Base-by-base conservation (phyloP, 2,797 vertebrate species). In the Periophthalmus magnuspinnatus region DNA sequence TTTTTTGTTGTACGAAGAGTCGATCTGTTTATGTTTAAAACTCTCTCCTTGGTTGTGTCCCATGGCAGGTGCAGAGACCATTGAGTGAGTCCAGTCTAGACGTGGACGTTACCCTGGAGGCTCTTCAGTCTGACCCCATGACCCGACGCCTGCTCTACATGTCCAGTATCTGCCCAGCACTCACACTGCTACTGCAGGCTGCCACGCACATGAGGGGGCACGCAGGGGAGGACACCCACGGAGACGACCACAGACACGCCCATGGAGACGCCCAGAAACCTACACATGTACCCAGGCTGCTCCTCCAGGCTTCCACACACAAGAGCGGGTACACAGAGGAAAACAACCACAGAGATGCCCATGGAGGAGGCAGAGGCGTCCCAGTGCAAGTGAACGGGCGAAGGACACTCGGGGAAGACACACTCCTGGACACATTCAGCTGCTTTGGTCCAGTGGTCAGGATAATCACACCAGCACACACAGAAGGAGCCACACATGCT, bases 31-130 rank as follows among this genome's bases (percentile, higher is more conserved):
- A 28, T 28, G 28, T 28, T 28, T 28, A 28, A 28, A 28, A 28
- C 28, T 28, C 28, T 28, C 28, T 28, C 28, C 28, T 3, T 45
- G 48, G 6, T 6, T 7, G 52, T 41, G n/a, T 45, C 5, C n/a
- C 16, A 8, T 55, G 14, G 47, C 60, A 97, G 95, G 94, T 97
- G 3, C 95, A 94, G 84, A 93, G 96, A 75, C 94, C 93, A 0
- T 72, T 96, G 13, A 78, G 84, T 3, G 91, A 93, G 81, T 88
- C 88, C 0, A 89, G 68, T 55, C 88, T 97, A 52, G 95, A 97
- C 66, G 84, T 92, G 64, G 92, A 94, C 11, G 33, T 80, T 67
- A 85, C 91, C 16, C 79, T 97, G 41, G 82, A 86, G 2, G 87
- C 93, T 64, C 71, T 97, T 65, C 93, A 81, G 70, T 63, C 21